Evolutionary conservation across 2,113 vertebrate species (phyloP).

Genomic region (Cynopterus brachyotis): DNA sequence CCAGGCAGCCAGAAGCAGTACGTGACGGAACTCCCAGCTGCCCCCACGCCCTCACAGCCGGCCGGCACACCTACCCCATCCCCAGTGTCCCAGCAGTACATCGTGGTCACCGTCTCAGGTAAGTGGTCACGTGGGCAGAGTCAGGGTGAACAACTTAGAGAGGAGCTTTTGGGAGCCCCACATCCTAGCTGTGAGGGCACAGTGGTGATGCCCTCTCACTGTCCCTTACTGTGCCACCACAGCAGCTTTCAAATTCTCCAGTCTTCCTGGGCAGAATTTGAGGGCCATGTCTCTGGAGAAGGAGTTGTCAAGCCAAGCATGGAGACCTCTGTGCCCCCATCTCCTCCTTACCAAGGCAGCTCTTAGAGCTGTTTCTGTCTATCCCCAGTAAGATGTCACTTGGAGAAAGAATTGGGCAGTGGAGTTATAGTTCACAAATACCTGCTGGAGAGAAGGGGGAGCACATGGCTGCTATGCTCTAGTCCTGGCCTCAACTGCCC

Average conservation of each 20-base stretch:
- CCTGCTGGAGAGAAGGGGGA: neutral
- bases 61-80: conserved; percentile 75
- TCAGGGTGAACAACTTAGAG: neutral
- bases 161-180: neutral
- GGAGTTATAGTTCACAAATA: neutral
- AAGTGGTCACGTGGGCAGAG: conserved; percentile 62
- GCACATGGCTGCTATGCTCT: accelerated
- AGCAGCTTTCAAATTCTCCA: neutral
- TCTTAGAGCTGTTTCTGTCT: neutral
- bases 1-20: conserved; percentile 83
- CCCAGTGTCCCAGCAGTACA: conserved; percentile 91
- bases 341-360: neutral
- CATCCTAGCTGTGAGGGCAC: neutral
- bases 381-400: neutral
- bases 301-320: neutral
- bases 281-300: neutral
- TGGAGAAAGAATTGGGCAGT: neutral
- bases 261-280: neutral
- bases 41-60: conserved; percentile 83
- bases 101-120: conserved; percentile 94
- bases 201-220: no score
- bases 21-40: conserved; percentile 85
- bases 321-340: neutral
- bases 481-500: neutral
- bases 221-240: neutral